Base-by-base conservation (phyloP, 2,888 invertebrate genomes). In the Xestobium rufovillosum region DNA sequence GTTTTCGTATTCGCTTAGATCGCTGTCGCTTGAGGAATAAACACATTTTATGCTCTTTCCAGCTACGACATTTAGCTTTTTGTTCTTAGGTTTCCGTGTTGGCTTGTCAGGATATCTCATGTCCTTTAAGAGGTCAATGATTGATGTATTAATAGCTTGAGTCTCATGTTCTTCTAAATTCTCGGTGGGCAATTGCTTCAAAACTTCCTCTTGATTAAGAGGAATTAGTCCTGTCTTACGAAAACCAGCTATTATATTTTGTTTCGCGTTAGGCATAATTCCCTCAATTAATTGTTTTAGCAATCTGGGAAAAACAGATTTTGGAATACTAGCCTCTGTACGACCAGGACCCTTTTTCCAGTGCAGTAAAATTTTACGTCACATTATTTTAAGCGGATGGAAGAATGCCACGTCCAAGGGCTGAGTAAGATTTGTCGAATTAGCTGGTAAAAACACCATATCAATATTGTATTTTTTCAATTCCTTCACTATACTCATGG, bases 361-460 rank as follows among this genome's bases (percentile, higher is more conserved):
- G 6, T 19, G 6, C n/a, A 19, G n/a, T 19, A 19, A 19, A 8
- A 19, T 8, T 19, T 19, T n/a, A 8, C 23, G 23, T n/a, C 23
- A 19, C 6, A 8, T 19, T 8, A 6, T n/a, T 19, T 19, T 19
- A 8, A 19, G n/a, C 6, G 23, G n/a, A 8, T n/a, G 23, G n/a
- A 19, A 19, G n/a, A 19, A 19, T 6, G 6, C 23, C n/a, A 19
- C 23, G n/a, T 19, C 23, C 23, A 19, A 19, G 23, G 23, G 23
- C n/a, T 19, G 23, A 8, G 23, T 19, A 8, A 19, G 23, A n/a
- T 19, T 6, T 8, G 23, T 19, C 6, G 6, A 8, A n/a, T 19
- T 19, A n/a, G 23, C 6, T 19, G 23, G 23, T 19, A 19, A n/a
- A 19, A 19, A 19, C 23, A 19, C 23, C n/a, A n/a, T n/a, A n/a